Evolutionary conservation across 1,140 invertebrate species (phyloP).

Genomic region (Drosophila saltans): DNA sequence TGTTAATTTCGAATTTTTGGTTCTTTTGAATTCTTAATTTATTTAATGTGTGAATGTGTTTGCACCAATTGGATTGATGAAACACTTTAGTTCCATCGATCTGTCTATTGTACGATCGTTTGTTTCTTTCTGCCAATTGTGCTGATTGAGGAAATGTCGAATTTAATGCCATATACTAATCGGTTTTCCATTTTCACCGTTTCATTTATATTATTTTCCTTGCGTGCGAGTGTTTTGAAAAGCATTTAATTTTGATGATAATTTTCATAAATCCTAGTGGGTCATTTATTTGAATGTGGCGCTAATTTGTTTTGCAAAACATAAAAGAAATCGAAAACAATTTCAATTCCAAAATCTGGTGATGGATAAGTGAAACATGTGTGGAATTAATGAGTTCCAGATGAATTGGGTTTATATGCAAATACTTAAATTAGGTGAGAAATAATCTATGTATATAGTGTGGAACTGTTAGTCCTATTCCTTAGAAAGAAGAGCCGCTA

Average conservation of each 20-base stretch:
- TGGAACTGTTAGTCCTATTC: too few relatives aligned
- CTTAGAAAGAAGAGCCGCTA: too few relatives aligned
- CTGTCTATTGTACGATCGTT: conserved; percentile 18
- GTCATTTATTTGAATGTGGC: conserved; percentile 47
- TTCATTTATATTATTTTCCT: conserved; percentile 13
- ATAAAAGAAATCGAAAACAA: conserved; percentile 22
- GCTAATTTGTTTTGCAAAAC: conserved; percentile 49
- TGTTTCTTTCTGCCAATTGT: conserved; percentile 21
- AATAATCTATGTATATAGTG: too few relatives aligned
- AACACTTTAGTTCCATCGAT: conserved; percentile 47
- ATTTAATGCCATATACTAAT: conserved; percentile 65
- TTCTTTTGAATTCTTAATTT: conserved; percentile 74
- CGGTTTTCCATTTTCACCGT: conserved; percentile 44
- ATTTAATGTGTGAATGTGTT: conserved; percentile 50
- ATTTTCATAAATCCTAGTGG: conserved; percentile 62
- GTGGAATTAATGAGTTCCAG: not conserved
- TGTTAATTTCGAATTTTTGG: conserved; percentile 59
- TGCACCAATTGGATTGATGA: conserved; percentile 60
- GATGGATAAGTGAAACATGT: conserved; percentile 24
- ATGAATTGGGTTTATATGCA: too few relatives aligned
- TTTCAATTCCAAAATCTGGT: conserved; percentile 10
- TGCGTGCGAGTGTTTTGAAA: conserved; percentile 38
- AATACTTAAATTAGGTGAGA: too few relatives aligned
- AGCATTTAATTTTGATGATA: conserved; percentile 71
- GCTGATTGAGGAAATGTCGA: conserved; percentile 74